Evolutionary conservation across 2,797 vertebrate genomes (phyloP).

Genomic region (Arnoldichthys spilopterus): DNA sequence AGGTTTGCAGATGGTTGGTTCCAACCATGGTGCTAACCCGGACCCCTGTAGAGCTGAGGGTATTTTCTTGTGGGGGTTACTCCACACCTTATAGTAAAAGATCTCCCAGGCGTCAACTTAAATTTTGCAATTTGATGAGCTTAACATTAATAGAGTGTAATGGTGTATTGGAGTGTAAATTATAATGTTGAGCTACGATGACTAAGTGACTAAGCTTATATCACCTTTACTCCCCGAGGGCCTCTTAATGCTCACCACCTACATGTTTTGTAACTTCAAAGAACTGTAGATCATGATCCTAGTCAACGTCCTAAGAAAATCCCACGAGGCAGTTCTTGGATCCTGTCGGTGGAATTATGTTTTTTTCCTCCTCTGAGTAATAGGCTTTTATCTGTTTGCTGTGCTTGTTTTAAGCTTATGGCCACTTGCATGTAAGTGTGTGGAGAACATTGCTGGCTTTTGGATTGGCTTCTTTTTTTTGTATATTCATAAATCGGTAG

Average conservation of each 20-base stretch:
- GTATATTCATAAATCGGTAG: too few relatives aligned
- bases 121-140: too few relatives aligned
- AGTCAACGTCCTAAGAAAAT: background rate
- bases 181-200: background rate
- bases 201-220: background rate
- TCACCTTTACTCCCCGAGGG: background rate
- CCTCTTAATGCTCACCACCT: background rate
- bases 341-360: background rate
- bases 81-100: conserved; percentile 14
- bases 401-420: background rate
- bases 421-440: background rate
- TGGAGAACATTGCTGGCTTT: background rate
- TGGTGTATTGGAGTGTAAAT: background rate
- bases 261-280: background rate
- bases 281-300: conserved; percentile 1
- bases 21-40: conserved; percentile 11
- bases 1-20: conserved; percentile 47
- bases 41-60: conserved; percentile 16
- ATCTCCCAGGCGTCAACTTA: background rate
- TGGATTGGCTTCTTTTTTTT: background rate
- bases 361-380: background rate
- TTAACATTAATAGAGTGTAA: background rate
- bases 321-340: background rate
- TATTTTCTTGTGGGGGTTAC: conserved; percentile 15
- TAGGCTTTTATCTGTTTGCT: background rate